A percentile compares a stretch with the other conserved stretches of the same genome.
These are phyloP conservation scores for Paragorgia papillata DNA, from an alignment of 92 coral and sea anemone genomes.

Conservation along the genomic window DNA sequence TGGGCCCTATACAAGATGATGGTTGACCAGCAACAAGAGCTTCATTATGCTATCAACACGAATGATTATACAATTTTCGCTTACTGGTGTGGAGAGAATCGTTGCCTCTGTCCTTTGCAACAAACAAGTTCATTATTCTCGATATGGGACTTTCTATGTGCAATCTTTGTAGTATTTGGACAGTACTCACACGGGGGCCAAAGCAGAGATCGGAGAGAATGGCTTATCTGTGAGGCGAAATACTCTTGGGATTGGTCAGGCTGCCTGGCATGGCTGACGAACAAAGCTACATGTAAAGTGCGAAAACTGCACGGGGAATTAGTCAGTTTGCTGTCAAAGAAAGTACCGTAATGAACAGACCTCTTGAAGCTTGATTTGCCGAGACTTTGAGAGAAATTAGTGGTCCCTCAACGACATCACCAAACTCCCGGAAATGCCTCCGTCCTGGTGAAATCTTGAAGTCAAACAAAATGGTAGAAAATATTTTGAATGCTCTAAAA, in stretches of 20 bases:
- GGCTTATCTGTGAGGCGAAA: too few relatives aligned
- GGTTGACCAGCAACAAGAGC: too few relatives aligned
- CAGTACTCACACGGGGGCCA: constrained; percentile 31
- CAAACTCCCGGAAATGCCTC: constrained; percentile 17
- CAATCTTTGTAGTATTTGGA: constrained; percentile 21
- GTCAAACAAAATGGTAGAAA: too few relatives aligned
- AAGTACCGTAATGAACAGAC: constrained; percentile 23
- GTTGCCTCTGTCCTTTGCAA: constrained; percentile 26
- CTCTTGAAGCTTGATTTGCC: constrained; percentile 18
- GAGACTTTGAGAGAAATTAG: constrained; percentile 17
- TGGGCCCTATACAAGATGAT: constrained; percentile 1
- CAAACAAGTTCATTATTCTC: constrained; percentile 35
- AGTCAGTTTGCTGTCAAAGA: constrained; percentile 26
- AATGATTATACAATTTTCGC: constrained; percentile 34
- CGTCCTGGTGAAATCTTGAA: too few relatives aligned
- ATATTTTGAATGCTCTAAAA: constrained; percentile 22
- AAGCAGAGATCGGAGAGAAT: constrained; percentile 13
- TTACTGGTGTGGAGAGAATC: constrained; percentile 30
- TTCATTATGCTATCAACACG: constrained; percentile 30
- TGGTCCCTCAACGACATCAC: constrained; percentile 4
- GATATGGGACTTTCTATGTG: too few relatives aligned
- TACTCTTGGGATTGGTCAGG: too few relatives aligned
- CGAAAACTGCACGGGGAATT: constrained; percentile 14
- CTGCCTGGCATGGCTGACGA: constrained; percentile 30
- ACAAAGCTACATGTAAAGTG: constrained; percentile 24